Conservation (phyloP, 2,888 invertebrate genomes). For the Nectonema munidae region DNA sequence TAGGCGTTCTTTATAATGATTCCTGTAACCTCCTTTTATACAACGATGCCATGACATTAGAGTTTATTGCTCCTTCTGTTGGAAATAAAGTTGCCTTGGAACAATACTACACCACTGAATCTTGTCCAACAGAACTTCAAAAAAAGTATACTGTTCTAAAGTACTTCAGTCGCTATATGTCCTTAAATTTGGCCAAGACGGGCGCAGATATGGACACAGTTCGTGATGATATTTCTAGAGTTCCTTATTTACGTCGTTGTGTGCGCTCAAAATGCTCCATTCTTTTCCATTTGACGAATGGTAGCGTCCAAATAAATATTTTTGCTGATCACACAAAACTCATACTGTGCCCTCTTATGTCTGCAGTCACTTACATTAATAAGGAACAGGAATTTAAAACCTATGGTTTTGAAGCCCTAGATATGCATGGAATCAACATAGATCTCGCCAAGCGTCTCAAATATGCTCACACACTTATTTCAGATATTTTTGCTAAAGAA, state of each 20-base stretch:
- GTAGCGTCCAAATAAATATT: constrained; percentile 61
- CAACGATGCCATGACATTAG: no score
- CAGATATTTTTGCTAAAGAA: no score
- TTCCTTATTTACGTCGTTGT: constrained; percentile 83
- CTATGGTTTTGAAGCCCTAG: constrained; percentile 43
- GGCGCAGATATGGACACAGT: background rate
- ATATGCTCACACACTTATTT: background rate
- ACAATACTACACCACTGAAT: constrained; percentile 44
- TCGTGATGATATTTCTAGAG: constrained; percentile 55
- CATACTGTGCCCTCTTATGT: constrained; percentile 84
- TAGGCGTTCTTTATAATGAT: constrained; percentile 95
- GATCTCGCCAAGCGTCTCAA: constrained; percentile 28
- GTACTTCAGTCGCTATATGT: constrained; percentile 92
- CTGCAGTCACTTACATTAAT: constrained; percentile 79
- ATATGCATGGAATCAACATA: constrained; percentile 45
- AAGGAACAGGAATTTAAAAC: constrained; percentile 61
- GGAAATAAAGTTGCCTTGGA: constrained; percentile 58
- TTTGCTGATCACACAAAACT: constrained; percentile 79
- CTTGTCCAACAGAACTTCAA: constrained; percentile 43
- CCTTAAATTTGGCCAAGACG: constrained; percentile 38
- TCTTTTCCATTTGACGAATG: constrained; percentile 81
- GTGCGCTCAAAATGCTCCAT: constrained; percentile 75
- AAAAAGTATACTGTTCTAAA: constrained; percentile 83
- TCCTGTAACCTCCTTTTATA: constrained; percentile 68
- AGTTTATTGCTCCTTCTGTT: no score